phyloP scores from a whole-genome alignment of 2,113 vertebrate species.

The Struthidea cinerea region DNA sequence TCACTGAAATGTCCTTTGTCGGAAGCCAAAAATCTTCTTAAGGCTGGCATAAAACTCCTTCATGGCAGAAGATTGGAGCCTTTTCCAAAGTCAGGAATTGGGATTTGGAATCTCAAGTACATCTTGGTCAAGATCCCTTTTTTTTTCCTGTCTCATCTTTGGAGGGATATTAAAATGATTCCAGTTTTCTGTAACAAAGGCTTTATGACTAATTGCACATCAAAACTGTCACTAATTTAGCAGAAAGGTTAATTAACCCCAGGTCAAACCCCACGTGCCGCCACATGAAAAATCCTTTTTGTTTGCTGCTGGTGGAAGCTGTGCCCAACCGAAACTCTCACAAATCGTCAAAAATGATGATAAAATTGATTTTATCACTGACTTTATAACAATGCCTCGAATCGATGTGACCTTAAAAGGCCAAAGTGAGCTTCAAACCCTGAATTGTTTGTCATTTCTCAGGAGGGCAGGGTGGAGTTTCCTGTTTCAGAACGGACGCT shows the following conservation, averaged over 20 bases:
- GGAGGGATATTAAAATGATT: background rate
- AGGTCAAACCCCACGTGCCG: background rate
- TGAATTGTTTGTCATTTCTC: constrained; percentile 64
- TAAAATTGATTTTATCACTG: constrained; percentile 29
- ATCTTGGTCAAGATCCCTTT: background rate
- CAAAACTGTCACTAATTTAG: background rate
- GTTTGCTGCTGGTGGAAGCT: background rate
- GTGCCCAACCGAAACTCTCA: background rate
- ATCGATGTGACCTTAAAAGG: constrained; percentile 48
- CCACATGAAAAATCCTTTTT: background rate
- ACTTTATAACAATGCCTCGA: constrained; percentile 20
- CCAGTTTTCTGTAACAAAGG: background rate
- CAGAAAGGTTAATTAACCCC: background rate
- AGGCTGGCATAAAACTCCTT: background rate
- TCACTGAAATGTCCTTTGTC: background rate
- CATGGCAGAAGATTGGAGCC: background rate
- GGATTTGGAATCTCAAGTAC: background rate
- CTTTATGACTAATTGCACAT: background rate
- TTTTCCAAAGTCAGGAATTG: background rate
- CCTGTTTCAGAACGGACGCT: constrained; percentile 60
- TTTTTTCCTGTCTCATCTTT: background rate
- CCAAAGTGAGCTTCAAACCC: constrained; percentile 30
- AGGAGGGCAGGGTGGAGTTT: constrained; percentile 63
- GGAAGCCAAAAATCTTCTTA: background rate
- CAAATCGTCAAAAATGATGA: background rate